phyloP scores from a whole-genome alignment of 2,113 vertebrate genomes.

The Columba livia region DNA sequence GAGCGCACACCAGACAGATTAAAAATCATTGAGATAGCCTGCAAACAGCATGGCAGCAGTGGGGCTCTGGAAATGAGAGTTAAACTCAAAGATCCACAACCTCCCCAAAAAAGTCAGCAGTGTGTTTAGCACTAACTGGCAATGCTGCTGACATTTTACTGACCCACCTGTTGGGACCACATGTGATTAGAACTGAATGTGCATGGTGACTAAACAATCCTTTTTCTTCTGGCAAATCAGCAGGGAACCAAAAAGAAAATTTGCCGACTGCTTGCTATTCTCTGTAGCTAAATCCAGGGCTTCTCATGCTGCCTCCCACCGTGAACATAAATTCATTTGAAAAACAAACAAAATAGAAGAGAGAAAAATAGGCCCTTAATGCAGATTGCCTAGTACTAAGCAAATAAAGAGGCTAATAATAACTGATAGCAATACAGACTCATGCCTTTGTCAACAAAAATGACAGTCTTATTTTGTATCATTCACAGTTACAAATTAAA shows the following conservation, averaged over 20 bases:
- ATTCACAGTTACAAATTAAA: background rate
- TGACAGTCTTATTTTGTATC: background rate
- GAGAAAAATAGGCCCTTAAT: background rate
- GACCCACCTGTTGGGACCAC: background rate
- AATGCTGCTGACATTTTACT: background rate
- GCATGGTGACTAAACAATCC: background rate
- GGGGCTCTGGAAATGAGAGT: background rate
- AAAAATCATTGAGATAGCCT: background rate
- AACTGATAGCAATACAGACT: background rate
- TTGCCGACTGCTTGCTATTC: background rate
- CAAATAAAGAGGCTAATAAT: constrained; percentile 18
- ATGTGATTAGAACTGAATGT: background rate
- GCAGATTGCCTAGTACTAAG: background rate
- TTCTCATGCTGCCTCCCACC: background rate
- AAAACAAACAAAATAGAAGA: constrained; percentile 29
- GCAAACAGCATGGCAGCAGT: background rate
- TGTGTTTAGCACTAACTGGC: background rate
- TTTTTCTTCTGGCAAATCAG: background rate
- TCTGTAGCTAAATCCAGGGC: constrained; percentile 3
- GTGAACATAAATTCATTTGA: constrained; percentile 14
- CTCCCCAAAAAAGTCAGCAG: background rate
- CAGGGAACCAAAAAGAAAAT: background rate
- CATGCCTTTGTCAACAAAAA: background rate
- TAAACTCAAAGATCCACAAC: background rate
- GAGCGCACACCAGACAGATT: background rate